Conservation (phyloP, 1,140 invertebrate species). For the Phenacoccus solenopsis region DNA sequence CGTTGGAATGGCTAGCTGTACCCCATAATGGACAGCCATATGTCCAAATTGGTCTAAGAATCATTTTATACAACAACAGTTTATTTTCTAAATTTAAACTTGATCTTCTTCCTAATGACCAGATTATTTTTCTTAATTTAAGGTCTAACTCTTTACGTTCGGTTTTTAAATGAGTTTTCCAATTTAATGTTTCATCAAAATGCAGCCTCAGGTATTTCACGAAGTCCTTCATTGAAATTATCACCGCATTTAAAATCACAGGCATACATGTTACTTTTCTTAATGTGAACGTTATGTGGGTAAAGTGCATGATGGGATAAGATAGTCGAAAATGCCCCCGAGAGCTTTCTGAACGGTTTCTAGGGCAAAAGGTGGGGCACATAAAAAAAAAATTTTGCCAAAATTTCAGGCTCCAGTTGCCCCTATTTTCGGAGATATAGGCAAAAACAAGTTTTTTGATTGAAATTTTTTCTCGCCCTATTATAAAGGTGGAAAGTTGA, state of each 20-base stretch:
- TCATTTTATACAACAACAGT: conserved; percentile 28
- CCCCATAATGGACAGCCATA: conserved; percentile 31
- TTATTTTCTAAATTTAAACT: too few relatives aligned
- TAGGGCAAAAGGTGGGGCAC: too few relatives aligned
- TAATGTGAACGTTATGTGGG: too few relatives aligned
- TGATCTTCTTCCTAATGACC: conserved; percentile 25
- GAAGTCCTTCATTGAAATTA: background rate
- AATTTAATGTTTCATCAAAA: conserved; percentile 19
- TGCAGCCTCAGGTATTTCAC: conserved; percentile 20
- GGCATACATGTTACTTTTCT: background rate
- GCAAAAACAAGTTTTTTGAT: too few relatives aligned
- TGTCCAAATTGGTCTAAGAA: conserved; percentile 30
- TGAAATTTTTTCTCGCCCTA: too few relatives aligned
- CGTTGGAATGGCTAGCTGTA: conserved; percentile 27
- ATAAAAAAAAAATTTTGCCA: too few relatives aligned
- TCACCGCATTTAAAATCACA: background rate
- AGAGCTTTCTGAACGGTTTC: too few relatives aligned
- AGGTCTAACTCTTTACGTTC: conserved; percentile 19
- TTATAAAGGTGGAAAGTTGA: too few relatives aligned
- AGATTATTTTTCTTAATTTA: conserved; percentile 21
- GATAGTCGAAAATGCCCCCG: too few relatives aligned
- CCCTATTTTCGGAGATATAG: too few relatives aligned
- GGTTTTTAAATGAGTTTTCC: conserved; percentile 7
- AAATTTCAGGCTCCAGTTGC: too few relatives aligned
- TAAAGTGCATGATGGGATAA: too few relatives aligned